Base-by-base conservation (phyloP, 2,888 invertebrate genomes). In the Liposcelis brunnea region DNA sequence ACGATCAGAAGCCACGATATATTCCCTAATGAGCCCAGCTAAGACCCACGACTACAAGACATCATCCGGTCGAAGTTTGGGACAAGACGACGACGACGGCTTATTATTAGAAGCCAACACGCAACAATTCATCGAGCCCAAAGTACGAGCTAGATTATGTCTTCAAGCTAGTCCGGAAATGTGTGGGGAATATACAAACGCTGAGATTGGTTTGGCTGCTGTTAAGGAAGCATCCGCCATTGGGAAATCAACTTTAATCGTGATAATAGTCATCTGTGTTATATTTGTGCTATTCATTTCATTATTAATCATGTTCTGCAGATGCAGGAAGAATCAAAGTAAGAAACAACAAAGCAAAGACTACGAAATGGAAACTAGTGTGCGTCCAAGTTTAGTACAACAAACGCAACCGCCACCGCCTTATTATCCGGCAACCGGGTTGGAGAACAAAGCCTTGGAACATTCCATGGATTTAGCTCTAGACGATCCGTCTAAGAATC, bases 381-480 rank as follows among this genome's bases (percentile, higher is more conserved):
- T 84, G 52, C 73, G 84, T 47, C 84, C 85, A 14, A 80, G 84
- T 42, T 79, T 86, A 62, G 83, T 85, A 34, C 81, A 82, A 50
- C 85, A 84, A 62, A 83, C 80, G 50, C 83, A 84, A 57, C 84
- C 85, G 1, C 87, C 87, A 16, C 87, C 87, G 31, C 87, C 87
- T 0, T 89, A 89, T 56, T 87, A 87, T 59, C 85, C 87, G n/a
- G 77, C 77, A 10, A 74, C 81, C 40, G 85, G 85, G 1, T 76
- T 85, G 72, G 90, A 90, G 65, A 90, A 90, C 63, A 90, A 90
- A 64, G 90, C 87, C 21, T 66, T 90, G 37, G 89, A 90, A 62
- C 83, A 86, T 63, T 85, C 85, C 7, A 75, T 87, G 72, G 90
- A 90, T 58, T 69, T 86, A 54, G 82, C 82, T 2, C 61, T 85